A percentile compares a stretch with the other conserved stretches of the same genome.
These are phyloP conservation scores for Icerya purchasi DNA, from an alignment of 2,888 invertebrate genomes.

Conservation along the genomic window DNA sequence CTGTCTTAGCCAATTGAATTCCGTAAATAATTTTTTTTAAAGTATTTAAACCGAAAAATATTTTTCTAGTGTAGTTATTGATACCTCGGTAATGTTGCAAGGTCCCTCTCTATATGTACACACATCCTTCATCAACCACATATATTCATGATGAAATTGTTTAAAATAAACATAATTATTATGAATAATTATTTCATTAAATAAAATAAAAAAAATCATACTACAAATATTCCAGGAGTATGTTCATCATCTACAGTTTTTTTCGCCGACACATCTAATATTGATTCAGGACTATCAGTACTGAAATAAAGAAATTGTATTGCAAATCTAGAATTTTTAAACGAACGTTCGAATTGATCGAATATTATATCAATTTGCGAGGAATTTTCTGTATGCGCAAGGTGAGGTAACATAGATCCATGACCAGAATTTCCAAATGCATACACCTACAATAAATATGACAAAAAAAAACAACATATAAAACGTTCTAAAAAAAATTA, in stretches of 20 bases:
- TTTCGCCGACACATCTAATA: slow-evolving; percentile 27
- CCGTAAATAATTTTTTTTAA: no score
- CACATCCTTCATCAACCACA: no score
- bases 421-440: slow-evolving; percentile 24
- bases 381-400: slow-evolving; percentile 42
- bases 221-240: slow-evolving; percentile 50
- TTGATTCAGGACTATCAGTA: slow-evolving; percentile 26
- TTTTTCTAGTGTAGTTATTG: no score
- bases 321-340: slow-evolving; percentile 36
- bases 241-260: slow-evolving; percentile 48
- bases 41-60: no score
- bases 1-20: no score
- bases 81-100: no score
- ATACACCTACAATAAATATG: slow-evolving; percentile 7
- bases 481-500: neutral
- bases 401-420: slow-evolving; percentile 34
- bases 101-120: no score
- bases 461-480: neutral
- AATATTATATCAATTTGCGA: slow-evolving; percentile 39
- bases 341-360: slow-evolving; percentile 30
- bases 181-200: neutral
- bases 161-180: no score
- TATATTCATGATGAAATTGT: no score
- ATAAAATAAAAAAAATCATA: slow-evolving; percentile 21
- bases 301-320: slow-evolving; percentile 34